Conservation (phyloP, 2,888 invertebrate species). For the Smittia aterrima region DNA sequence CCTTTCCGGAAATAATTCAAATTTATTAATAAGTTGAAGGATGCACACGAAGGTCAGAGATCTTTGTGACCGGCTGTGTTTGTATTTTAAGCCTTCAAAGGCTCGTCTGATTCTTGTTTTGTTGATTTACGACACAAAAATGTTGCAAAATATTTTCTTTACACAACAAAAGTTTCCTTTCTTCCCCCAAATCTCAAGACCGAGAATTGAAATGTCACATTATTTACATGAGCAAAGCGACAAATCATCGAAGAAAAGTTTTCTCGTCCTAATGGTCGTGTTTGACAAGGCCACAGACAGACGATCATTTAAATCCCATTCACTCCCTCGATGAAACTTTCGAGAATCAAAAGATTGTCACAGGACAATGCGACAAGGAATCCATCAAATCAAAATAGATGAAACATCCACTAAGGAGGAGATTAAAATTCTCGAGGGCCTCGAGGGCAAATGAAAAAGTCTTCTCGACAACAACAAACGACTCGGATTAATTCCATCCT, state of each 20-base stretch:
- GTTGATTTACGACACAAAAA: neutral
- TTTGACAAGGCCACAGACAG: constrained; percentile 11
- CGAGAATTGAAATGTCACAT: constrained; percentile 36
- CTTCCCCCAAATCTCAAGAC: neutral
- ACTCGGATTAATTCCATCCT: constrained; percentile 20
- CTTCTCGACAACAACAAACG: neutral
- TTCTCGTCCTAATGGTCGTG: neutral
- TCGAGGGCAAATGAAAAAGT: neutral
- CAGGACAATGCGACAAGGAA: constrained; percentile 8
- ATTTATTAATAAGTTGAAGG: neutral
- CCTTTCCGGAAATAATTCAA: constrained; percentile 28
- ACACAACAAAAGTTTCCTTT: neutral
- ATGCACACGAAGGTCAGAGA: constrained; percentile 2
- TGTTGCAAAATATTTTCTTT: neutral
- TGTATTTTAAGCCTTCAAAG: neutral
- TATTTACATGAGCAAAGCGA: constrained; percentile 29
- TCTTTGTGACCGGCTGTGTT: constrained; percentile 29
- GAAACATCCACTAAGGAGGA: constrained; percentile 23
- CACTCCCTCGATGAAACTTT: neutral
- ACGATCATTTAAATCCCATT: neutral
- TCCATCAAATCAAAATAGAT: constrained; percentile 9
- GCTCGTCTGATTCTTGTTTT: neutral
- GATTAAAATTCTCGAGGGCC: constrained; percentile 42
- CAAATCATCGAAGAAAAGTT: constrained; percentile 35
- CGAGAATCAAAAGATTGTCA: constrained; percentile 27